These are phyloP conservation scores for Dissostichus mawsoni DNA, from an alignment of 2,113 vertebrate genomes.

Conservation along the genomic window DNA sequence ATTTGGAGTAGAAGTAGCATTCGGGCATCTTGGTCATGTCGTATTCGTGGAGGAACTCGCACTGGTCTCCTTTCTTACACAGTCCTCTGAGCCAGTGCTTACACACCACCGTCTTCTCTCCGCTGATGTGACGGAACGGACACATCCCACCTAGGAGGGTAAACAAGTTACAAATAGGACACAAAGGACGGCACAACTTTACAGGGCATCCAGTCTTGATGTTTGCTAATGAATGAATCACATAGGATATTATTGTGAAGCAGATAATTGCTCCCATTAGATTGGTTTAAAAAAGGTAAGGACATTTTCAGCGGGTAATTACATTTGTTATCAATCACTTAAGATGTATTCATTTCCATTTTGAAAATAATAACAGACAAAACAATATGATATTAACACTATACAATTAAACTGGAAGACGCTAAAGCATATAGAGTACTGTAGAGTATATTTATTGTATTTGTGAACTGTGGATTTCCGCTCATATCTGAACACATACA, in stretches of 20 bases:
- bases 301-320: too few relatives aligned
- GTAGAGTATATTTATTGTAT: not conserved
- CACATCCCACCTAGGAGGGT: constrained; percentile 92
- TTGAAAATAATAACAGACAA: not conserved
- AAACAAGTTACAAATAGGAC: not conserved
- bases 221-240: too few relatives aligned
- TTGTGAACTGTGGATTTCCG: not conserved
- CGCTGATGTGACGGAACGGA: constrained; percentile 97
- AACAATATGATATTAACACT: not conserved
- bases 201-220: too few relatives aligned
- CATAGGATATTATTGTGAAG: too few relatives aligned
- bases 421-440: not conserved
- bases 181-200: not conserved
- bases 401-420: not conserved
- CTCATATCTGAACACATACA: not conserved
- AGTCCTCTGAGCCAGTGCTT: constrained; percentile 98
- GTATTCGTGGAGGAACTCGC: constrained; percentile 97
- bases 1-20: constrained; percentile 99
- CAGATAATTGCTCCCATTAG: too few relatives aligned
- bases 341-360: not conserved
- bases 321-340: not conserved
- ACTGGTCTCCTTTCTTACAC: constrained; percentile 99
- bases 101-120: constrained; percentile 98
- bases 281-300: too few relatives aligned
- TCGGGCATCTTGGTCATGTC: constrained; percentile 99